Base-by-base conservation (phyloP, 2,888 invertebrate genomes). In the Asteroscopus sphinx region DNA sequence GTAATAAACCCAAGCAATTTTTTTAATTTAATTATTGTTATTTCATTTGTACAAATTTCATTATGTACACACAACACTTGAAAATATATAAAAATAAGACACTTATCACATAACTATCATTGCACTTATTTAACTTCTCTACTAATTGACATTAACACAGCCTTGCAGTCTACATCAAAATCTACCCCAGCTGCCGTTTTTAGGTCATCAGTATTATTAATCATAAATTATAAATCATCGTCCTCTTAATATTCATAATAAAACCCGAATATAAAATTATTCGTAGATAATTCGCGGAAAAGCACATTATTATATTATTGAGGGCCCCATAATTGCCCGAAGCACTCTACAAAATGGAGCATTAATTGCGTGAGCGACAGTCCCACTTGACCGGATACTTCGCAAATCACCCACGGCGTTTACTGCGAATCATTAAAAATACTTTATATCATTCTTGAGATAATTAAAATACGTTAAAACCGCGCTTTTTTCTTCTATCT, bases 281-380 rank as follows among this genome's bases (percentile, higher is more conserved):
- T 69, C 69, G 49, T 73, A 54, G 57, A 69, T 63, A 52, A 67
- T 67, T 51, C 48, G 3, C 9, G 51, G 32, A 58, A 69, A 73
- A 73, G 40, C 37, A 40, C 36, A 64, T 73, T 68, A 77, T 74
- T 60, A 64, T 73, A 72, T 70, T 73, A 68, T 68, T 61, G 54
- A 70, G 39, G 45, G 42, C 60, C 67, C 41, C 41, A 57, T n/a
- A 76, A 79, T 75, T 70, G 68, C 70, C 66, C 54, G 62, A 52
- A 73, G 73, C 69, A 73, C 77, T 77, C 61, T 49, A 66, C 60
- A 64, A 68, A 70, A 76, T 80, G 71, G 64, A 57, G 47, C 55
- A 72, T 75, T 74, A 75, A 77, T 78, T 76, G 72, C 57, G 58
- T 45, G 55, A 68, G 56, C 56, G 45, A 68, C 53, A 58, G 49